A percentile compares a stretch with the other conserved stretches of the same genome.
phyloP scores from a whole-genome alignment of 2,113 vertebrate genomes.

The Origma solitaria region DNA sequence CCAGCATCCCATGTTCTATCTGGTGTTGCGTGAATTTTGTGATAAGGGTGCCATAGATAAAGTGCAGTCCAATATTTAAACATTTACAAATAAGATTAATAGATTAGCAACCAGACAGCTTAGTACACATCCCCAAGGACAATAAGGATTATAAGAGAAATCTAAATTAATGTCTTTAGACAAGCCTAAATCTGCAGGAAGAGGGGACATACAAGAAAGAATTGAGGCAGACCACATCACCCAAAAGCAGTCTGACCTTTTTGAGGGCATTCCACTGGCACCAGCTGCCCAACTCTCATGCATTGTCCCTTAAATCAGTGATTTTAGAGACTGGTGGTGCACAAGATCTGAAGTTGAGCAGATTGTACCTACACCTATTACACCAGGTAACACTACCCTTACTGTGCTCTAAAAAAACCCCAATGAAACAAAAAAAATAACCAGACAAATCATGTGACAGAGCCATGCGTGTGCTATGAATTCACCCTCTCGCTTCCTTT shows the following conservation, averaged over 20 bases:
- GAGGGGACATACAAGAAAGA: neutral
- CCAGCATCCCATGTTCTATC: neutral
- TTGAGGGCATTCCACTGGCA: neutral
- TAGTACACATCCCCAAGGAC: neutral
- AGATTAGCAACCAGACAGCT: constrained; percentile 14
- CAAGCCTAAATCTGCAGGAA: neutral
- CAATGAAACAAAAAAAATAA: neutral
- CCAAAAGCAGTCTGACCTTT: neutral
- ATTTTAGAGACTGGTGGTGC: neutral
- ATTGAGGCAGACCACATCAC: neutral
- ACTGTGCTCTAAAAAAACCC: neutral
- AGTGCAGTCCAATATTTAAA: neutral
- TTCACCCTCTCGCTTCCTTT: neutral
- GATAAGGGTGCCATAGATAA: constrained; percentile 44
- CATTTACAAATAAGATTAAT: constrained; percentile 44
- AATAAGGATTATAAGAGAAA: constrained; percentile 18
- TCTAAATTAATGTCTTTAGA: neutral
- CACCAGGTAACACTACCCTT: neutral
- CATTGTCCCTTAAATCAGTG: neutral
- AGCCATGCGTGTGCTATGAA: neutral
- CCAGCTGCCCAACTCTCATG: neutral
- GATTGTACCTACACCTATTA: neutral
- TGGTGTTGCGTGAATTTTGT: neutral
- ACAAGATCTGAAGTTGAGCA: neutral
- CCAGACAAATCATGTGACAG: too few relatives aligned